Conservation (phyloP, 2,888 invertebrate genomes). For the Rotaria socialis region DNA sequence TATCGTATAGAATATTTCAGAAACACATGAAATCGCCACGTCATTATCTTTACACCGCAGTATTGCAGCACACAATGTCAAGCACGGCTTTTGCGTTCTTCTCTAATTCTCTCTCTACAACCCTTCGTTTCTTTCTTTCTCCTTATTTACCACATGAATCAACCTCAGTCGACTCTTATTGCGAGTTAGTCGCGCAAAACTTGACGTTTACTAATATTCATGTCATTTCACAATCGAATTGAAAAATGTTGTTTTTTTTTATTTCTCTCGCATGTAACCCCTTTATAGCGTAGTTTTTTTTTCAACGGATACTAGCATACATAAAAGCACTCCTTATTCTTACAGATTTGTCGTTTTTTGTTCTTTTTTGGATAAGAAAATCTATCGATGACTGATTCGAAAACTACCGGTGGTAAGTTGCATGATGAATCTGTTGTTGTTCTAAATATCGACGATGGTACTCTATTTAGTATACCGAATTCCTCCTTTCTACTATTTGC, state of each 20-base stretch:
- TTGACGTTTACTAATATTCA: neutral
- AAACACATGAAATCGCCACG: neutral
- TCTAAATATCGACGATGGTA: no score
- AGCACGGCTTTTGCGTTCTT: neutral
- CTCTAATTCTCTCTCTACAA: neutral
- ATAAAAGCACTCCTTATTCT: neutral
- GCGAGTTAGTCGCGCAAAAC: neutral
- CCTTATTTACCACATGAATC: constrained; percentile 11
- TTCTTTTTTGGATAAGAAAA: neutral
- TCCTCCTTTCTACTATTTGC: constrained; percentile 61
- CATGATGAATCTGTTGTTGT: no score
- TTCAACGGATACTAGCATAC: neutral
- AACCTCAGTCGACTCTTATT: neutral
- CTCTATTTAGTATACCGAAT: constrained; percentile 52
- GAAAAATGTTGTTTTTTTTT: neutral
- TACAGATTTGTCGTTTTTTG: neutral
- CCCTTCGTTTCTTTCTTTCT: neutral
- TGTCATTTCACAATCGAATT: neutral
- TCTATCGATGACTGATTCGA: neutral
- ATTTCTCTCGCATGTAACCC: neutral
- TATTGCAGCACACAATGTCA: neutral
- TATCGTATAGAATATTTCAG: neutral
- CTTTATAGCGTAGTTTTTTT: neutral
- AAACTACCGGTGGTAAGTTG: neutral
- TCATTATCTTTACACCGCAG: neutral